Evolutionary conservation across 1,140 invertebrate genomes (phyloP), one percentile per base, ranked within the genome.

Genomic region (Magallana gigas): DNA sequence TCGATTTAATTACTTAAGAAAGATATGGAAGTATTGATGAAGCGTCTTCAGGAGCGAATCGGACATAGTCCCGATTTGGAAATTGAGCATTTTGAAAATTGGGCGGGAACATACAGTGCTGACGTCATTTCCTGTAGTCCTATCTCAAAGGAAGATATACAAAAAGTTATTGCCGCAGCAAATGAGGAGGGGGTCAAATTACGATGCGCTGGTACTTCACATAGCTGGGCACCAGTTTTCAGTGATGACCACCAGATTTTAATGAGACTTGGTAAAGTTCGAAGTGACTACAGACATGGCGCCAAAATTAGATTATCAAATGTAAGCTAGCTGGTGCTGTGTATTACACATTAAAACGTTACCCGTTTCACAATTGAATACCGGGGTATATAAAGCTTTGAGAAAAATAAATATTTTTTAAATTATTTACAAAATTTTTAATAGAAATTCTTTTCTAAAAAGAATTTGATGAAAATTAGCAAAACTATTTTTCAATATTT

Each of bases 151-250:
- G 56, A 58, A 12, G 68, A 84, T n/a, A 59, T 87, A n/a, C 82
- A 84, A 48, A 76, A 58, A 3, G 8, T 87, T 16, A 83, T 84
- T 0, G 8, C 16, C 18, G 64, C 64, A 16, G 68, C 68, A 12
- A 57, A 48, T 8, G 82, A 62, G 14, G 18, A 83, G 16, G 64
- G 16, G 16, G 6, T 84, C 8, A 29, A 59, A 8, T 18, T 80
- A 57, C 59, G 83, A 59, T 84, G 64, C 80, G 62, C 83, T 48
- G 83, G 82, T 59, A n/a, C 82, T 4, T 3, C 23, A 80, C 83
- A 84, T 14, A 84, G 83, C 82, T 87, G 86, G 86, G 60, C 86
- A 56, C 86, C 86, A n/a, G 14, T 87, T 7, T 87, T 87, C 59
- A 18, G 64, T 9, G 86, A 87, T 57, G 18, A 36, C 3, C n/a